Conservation (phyloP, 2,888 invertebrate genomes). For the Dynastes tityus region DNA sequence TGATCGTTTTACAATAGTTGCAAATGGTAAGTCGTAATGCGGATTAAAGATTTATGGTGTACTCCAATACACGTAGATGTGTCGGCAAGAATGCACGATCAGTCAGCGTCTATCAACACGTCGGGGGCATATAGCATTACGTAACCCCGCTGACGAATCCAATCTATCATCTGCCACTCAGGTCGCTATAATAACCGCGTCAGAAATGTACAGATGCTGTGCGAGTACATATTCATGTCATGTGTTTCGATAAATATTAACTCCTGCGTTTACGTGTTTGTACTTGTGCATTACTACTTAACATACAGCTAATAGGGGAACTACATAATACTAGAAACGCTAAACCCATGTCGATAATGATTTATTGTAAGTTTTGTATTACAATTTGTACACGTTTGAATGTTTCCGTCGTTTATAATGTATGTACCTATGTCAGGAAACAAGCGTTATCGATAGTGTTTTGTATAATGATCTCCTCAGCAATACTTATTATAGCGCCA, state of each 20-base stretch:
- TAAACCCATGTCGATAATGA: conserved; percentile 20
- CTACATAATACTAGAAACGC: conserved; percentile 24
- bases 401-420: neutral
- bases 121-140: conserved; percentile 56
- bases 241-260: conserved; percentile 45
- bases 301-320: neutral
- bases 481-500: neutral
- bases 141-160: conserved; percentile 57
- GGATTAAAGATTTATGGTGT: conserved; percentile 60
- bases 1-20: conserved; percentile 59
- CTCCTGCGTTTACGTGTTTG: conserved; percentile 32
- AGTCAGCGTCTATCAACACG: conserved; percentile 60
- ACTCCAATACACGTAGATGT: conserved; percentile 54
- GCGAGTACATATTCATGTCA: conserved; percentile 53
- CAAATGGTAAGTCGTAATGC: conserved; percentile 53
- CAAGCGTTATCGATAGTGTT: neutral
- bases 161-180: conserved; percentile 60
- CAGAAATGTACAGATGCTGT: conserved; percentile 54
- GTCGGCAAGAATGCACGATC: conserved; percentile 58
- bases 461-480: neutral
- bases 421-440: neutral
- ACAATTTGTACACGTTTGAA: conserved; percentile 15
- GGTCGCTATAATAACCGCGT: conserved; percentile 56
- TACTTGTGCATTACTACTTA: conserved; percentile 29
- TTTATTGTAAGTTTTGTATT: conserved; percentile 20